Conservation (phyloP, 37 sponge, comb jelly and placozoan species). For the Theonella swinhoei region DNA sequence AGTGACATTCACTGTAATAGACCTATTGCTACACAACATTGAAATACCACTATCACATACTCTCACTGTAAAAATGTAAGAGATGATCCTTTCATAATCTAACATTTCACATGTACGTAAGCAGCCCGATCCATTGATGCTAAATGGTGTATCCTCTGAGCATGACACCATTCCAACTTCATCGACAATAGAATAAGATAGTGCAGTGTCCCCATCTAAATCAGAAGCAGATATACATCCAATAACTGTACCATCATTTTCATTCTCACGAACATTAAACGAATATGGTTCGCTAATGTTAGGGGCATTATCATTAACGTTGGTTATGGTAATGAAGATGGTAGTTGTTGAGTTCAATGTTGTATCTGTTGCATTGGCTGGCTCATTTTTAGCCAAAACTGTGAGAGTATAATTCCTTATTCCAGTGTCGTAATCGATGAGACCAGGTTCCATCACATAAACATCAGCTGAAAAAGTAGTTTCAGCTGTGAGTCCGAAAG, state of each 20-base stretch:
- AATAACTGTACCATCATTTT: not conserved
- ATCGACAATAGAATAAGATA: slow-evolving; percentile 46
- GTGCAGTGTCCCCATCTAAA: slow-evolving; percentile 29
- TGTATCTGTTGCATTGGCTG: slow-evolving; percentile 28
- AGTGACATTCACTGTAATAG: slow-evolving; percentile 45
- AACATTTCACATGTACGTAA: slow-evolving; percentile 45
- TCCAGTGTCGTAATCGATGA: slow-evolving; percentile 53
- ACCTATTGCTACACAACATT: slow-evolving; percentile 15
- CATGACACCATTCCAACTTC: not conserved
- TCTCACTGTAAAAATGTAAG: slow-evolving; percentile 37
- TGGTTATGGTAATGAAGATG: slow-evolving; percentile 42
- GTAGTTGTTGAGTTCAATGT: slow-evolving; percentile 23
- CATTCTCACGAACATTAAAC: slow-evolving; percentile 57
- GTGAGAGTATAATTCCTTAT: slow-evolving; percentile 10
- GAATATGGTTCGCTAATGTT: slow-evolving; percentile 34
- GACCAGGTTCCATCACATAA: slow-evolving; percentile 22
- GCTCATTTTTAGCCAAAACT: slow-evolving; percentile 44
- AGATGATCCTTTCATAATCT: slow-evolving; percentile 46
- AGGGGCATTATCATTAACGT: slow-evolving; percentile 85
- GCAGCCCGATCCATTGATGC: slow-evolving; percentile 40
- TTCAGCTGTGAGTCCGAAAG: slow-evolving; percentile 38
- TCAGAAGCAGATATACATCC: slow-evolving; percentile 67
- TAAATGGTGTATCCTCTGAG: slow-evolving; percentile 13
- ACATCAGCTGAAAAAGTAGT: slow-evolving; percentile 13
- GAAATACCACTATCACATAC: slow-evolving; percentile 48